Conservation (phyloP, 2,113 vertebrate genomes). For the Cinclus mexicanus region DNA sequence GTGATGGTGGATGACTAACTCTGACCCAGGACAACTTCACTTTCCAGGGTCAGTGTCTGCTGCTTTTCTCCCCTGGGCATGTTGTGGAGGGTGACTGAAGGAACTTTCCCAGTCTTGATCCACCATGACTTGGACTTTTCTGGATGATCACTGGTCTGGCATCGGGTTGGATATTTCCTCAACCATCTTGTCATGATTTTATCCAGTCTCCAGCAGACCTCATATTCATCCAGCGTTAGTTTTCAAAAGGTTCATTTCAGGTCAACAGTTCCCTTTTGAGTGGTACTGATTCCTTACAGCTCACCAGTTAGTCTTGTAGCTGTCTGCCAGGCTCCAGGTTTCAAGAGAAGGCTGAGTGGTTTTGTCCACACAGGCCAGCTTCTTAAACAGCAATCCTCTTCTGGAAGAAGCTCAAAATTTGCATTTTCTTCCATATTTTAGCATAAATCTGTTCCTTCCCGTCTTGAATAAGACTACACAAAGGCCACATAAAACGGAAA, state of each 20-base stretch:
- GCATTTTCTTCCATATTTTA: not conserved
- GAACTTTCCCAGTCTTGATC: not conserved
- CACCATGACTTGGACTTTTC: not conserved
- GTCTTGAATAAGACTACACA: not conserved
- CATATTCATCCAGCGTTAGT: not conserved
- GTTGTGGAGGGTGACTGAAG: not conserved
- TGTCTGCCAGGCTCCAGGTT: not conserved
- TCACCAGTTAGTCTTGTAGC: not conserved
- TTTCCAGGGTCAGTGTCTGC: not conserved
- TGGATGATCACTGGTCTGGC: fast-evolving
- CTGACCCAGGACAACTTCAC: not conserved
- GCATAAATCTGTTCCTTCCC: not conserved
- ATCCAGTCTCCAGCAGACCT: not conserved
- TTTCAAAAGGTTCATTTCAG: not conserved
- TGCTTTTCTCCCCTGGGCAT: not conserved
- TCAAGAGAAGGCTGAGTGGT: not conserved
- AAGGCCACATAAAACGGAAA: not conserved
- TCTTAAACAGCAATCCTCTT: not conserved
- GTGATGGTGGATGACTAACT: not conserved
- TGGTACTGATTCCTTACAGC: not conserved
- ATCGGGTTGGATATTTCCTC: not conserved
- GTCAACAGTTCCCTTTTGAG: not conserved
- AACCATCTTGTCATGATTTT: not conserved
- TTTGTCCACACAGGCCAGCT: not conserved
- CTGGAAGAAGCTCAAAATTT: not conserved